These are phyloP conservation scores for Pelvicachromis taeniatus DNA, from an alignment of 2,113 vertebrate species.

Conservation along the genomic window DNA sequence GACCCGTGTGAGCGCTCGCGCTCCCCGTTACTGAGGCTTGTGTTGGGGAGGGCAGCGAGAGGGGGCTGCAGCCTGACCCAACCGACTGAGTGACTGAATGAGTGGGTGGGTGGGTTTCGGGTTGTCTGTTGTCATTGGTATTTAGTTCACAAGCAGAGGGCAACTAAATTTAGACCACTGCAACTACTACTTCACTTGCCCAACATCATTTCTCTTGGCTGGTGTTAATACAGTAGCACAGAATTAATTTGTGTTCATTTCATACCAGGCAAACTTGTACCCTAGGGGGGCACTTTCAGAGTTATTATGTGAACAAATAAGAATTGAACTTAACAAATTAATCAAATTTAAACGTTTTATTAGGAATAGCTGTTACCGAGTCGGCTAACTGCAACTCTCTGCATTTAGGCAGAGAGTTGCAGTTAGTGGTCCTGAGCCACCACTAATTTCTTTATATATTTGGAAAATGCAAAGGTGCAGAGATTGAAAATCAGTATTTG, in stretches of 20 bases:
- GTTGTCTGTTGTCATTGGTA: constrained; percentile 82
- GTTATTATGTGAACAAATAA: background rate
- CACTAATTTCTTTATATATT: background rate
- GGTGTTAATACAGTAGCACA: background rate
- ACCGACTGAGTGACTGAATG: constrained; percentile 21
- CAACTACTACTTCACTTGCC: constrained; percentile 2
- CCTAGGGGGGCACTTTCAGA: background rate
- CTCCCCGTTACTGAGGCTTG: constrained; percentile 72
- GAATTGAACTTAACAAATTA: background rate
- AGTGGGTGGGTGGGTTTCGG: constrained; percentile 59
- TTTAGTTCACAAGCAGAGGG: constrained; percentile 79
- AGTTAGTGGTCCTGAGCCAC: background rate
- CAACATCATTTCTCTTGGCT: background rate
- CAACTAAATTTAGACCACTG: constrained; percentile 86
- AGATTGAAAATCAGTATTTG: background rate
- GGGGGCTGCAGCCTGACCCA: constrained; percentile 5
- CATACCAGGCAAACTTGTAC: background rate
- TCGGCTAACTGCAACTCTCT: fast-evolving
- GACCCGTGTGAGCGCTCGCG: constrained; percentile 70
- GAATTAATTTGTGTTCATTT: background rate
- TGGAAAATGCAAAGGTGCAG: background rate
- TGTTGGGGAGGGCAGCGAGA: constrained; percentile 63
- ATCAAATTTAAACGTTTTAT: background rate
- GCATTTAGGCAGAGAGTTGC: too few species aligned
- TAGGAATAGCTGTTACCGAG: background rate